phyloP scores from a whole-genome alignment of 2,797 vertebrate genomes.

The Anisognathus igniventris region DNA sequence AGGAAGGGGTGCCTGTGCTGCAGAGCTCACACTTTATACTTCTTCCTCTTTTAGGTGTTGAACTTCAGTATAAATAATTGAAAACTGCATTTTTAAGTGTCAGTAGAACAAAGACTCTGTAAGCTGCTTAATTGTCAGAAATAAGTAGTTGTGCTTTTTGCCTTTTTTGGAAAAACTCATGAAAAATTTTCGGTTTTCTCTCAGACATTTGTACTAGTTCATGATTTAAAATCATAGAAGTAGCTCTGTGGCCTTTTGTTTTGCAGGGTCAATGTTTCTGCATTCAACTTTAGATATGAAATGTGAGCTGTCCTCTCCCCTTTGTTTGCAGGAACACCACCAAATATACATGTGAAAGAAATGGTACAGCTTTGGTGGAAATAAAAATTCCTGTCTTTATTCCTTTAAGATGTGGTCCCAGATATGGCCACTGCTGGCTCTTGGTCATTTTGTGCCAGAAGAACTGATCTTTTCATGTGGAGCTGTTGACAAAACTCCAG shows the following conservation, averaged over 20 bases:
- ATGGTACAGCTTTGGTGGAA: neutral
- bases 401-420: neutral
- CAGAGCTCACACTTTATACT: neutral
- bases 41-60: neutral
- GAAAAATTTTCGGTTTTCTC: neutral
- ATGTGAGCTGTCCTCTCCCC: neutral
- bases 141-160: neutral
- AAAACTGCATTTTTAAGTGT: constrained; percentile 2
- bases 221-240: neutral
- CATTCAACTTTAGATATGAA: neutral
- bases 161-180: neutral
- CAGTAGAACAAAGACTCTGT: constrained; percentile 15
- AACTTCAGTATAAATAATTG: constrained; percentile 16
- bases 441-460: neutral
- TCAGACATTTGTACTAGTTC: neutral
- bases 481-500: neutral
- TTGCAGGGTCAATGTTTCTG: neutral
- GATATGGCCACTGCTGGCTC: neutral
- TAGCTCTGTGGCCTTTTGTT: neutral
- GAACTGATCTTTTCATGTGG: neutral
- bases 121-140: constrained; percentile 38
- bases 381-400: neutral
- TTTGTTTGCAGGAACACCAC: neutral
- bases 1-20: neutral
- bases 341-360: neutral